Conservation (phyloP, 2,113 vertebrate genomes). For the Sinocyclocheilus rhinocerous region DNA sequence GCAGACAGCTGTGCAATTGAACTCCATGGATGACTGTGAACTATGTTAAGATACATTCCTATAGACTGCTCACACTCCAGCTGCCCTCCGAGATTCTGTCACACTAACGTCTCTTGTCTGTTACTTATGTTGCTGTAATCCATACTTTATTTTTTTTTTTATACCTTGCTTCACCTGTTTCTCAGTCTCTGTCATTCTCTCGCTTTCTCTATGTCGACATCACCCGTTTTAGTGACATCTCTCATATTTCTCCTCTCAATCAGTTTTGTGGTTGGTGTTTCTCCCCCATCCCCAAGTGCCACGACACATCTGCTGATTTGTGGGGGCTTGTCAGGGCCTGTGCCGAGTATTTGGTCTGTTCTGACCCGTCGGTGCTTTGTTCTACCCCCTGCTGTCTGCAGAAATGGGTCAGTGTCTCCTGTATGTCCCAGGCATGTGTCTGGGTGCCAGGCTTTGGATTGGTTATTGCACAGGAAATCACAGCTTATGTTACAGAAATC, state of each 20-base stretch:
- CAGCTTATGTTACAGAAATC: slow-evolving; percentile 18
- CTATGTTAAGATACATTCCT: slow-evolving; percentile 51
- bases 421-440: slow-evolving; percentile 36
- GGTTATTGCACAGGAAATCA: slow-evolving; percentile 41
- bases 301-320: slow-evolving; percentile 12
- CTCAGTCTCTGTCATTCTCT: not conserved
- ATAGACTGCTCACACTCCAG: not conserved
- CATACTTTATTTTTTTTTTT: not conserved
- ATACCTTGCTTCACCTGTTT: not conserved
- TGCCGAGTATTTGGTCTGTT: slow-evolving; percentile 18
- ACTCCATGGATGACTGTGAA: slow-evolving; percentile 29
- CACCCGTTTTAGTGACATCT: not conserved
- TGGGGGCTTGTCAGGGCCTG: slow-evolving; percentile 43
- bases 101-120: slow-evolving; percentile 12
- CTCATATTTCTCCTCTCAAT: not conserved
- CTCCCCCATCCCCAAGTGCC: slow-evolving; percentile 1
- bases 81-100: slow-evolving; percentile 49
- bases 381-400: slow-evolving; percentile 30
- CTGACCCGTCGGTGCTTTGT: slow-evolving; percentile 5
- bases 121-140: not conserved
- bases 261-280: not conserved
- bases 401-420: slow-evolving; percentile 48
- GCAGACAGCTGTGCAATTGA: slow-evolving; percentile 54
- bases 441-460: slow-evolving; percentile 22
- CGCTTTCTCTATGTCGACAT: not conserved